Evolutionary conservation across 2,797 vertebrate species (phyloP), one percentile per base, ranked within the genome.

Genomic region (Gymnopithys bicolor): DNA sequence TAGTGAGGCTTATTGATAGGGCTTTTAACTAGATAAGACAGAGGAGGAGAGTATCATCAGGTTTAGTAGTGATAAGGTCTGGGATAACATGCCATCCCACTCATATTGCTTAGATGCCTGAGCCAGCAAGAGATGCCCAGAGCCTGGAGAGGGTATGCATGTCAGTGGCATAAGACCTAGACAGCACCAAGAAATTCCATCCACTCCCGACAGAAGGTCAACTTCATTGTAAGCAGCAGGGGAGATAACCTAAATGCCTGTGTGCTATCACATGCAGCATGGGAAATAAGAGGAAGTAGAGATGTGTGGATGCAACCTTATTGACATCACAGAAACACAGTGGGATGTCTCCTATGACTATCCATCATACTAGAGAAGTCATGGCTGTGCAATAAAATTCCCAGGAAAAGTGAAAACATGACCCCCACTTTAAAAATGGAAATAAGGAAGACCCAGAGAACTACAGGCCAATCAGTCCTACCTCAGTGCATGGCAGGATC

Each of bases 371-470:
- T 45, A 39, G 39, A 80, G 37, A 73, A 46, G 7, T 52, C 13
- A 2, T 19, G 53, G n/a, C 24, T 52, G 9, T 59, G 19, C 0
- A 0, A 4, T 60, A 19, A 23, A 48, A 8, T 60, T 75, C 18
- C 53, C 30, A 60, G 39, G 21, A 74, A 81, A 68, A 16, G 5
- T 8, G 8, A 24, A 53, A 68, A 41, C 18, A 19, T 41, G 25
- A 32, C 5, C 14, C 2, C 32, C 21, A 16, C 2, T 68, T 27
- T 41, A 13, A 48, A 60, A 68, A 53, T 10, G 12, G 18, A 48
- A 22, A 7, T 53, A 32, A 60, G 14, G 8, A 41, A 46, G 39
- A 46, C 6, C 14, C 5, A 18, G 28, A 21, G 7, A 41, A 28
- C 24, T 81, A 7, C 18, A 48, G 25, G 12, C 9, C 12, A 13